Percentiles rank a stretch among this genome's conserved stretches.
These are phyloP conservation scores for Neuroterus valhalla DNA, from an alignment of 1,140 invertebrate species.

Conservation along the genomic window DNA sequence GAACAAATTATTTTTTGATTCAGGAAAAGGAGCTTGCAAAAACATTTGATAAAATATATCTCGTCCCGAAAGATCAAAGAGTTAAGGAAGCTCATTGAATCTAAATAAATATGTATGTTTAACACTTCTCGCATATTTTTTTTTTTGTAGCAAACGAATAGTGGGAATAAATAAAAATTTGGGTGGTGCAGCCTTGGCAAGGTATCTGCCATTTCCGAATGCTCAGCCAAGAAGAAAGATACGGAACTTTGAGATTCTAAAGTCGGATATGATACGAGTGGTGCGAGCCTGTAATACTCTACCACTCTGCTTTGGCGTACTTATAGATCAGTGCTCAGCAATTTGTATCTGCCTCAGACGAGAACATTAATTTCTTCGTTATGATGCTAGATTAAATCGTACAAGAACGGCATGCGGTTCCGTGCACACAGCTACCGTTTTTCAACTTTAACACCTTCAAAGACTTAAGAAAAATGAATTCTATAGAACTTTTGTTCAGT, in stretches of 20 bases:
- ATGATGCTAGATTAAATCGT: slow-evolving; percentile 53
- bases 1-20: too few relatives aligned
- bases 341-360: slow-evolving; percentile 58
- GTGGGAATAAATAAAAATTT: not conserved
- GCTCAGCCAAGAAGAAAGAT: slow-evolving; percentile 6
- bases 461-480: too few relatives aligned
- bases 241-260: not conserved
- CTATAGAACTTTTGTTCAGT: too few relatives aligned
- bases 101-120: too few relatives aligned
- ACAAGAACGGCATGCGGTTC: slow-evolving; percentile 28
- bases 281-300: slow-evolving; percentile 32
- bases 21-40: too few relatives aligned
- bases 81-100: too few relatives aligned
- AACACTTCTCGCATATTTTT: too few relatives aligned
- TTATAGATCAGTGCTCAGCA: slow-evolving; percentile 50
- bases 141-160: too few relatives aligned
- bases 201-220: not conserved
- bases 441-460: not conserved
- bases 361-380: slow-evolving; percentile 61
- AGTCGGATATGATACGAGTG: slow-evolving; percentile 26
- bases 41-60: too few relatives aligned
- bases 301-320: slow-evolving; percentile 39
- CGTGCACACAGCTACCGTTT: slow-evolving; percentile 32
- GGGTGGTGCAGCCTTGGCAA: not conserved
- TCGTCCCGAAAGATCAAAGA: too few relatives aligned